phyloP scores from a whole-genome alignment of 2,888 invertebrate genomes.

The Metalampra italica region DNA sequence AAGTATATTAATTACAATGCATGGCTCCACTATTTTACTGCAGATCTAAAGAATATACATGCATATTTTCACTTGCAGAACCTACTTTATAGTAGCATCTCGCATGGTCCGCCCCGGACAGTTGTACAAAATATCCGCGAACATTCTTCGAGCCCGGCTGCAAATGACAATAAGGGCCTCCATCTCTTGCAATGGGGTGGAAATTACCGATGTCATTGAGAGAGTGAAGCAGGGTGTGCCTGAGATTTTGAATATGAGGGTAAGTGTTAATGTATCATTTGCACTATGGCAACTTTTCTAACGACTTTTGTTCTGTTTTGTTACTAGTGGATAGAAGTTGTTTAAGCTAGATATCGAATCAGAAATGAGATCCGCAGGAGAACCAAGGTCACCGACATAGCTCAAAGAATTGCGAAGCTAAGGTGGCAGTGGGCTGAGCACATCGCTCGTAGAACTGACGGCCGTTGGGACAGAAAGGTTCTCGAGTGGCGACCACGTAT shows the following conservation, averaged over 20 bases:
- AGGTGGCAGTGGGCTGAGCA: no score
- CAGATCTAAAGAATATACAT: no score
- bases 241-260: slow-evolving; percentile 93
- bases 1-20: slow-evolving; percentile 36
- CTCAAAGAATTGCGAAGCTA: no score
- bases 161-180: slow-evolving; percentile 92
- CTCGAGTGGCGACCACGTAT: no score
- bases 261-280: slow-evolving; percentile 46
- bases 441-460: no score
- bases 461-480: no score
- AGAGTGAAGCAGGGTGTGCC: slow-evolving; percentile 91
- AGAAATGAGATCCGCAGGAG: no score
- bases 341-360: no score
- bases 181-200: slow-evolving; percentile 93
- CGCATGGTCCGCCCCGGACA: slow-evolving; percentile 94
- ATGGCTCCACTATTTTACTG: neutral
- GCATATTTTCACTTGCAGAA: slow-evolving; percentile 75
- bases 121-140: slow-evolving; percentile 92
- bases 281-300: no score
- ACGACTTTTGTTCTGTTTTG: no score
- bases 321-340: no score
- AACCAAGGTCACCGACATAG: no score
- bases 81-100: slow-evolving; percentile 95
- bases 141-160: slow-evolving; percentile 86
- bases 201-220: slow-evolving; percentile 89